Conservation (phyloP, 2,888 invertebrate genomes). For the Xylota segnis region DNA sequence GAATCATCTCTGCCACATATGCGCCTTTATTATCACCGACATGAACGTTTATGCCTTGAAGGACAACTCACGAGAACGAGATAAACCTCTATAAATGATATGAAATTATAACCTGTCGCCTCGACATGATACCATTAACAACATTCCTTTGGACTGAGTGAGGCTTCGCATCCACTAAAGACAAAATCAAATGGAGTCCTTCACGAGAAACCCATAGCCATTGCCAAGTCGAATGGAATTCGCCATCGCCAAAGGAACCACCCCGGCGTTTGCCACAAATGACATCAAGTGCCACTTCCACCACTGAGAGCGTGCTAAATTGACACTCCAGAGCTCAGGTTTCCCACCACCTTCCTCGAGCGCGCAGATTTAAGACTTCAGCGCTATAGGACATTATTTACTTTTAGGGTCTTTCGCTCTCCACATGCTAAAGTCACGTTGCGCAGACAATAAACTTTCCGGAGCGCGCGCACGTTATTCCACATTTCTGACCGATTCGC, state of each 20-base stretch:
- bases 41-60: too few species aligned
- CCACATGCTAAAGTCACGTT: constrained; percentile 73
- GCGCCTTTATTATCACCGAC: too few species aligned
- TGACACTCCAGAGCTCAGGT: constrained; percentile 49
- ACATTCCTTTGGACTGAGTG: too few species aligned
- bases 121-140: too few species aligned
- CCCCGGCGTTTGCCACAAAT: neutral
- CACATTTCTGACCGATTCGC: constrained; percentile 44
- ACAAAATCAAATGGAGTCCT: neutral
- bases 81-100: too few species aligned
- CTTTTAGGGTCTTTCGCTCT: constrained; percentile 53
- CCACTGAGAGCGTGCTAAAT: constrained; percentile 58
- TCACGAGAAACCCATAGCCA: neutral
- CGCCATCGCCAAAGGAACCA: neutral
- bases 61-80: too few species aligned
- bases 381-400: constrained; percentile 71
- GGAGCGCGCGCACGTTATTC: constrained; percentile 41
- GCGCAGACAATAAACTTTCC: constrained; percentile 66
- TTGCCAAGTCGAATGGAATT: neutral
- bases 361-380: constrained; percentile 68
- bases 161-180: neutral
- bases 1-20: too few species aligned
- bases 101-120: too few species aligned
- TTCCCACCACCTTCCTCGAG: constrained; percentile 30
- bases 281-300: constrained; percentile 35